Percentiles rank a stretch among this genome's conserved stretches.
phyloP scores from a whole-genome alignment of 2,797 vertebrate genomes.

The Hozukius guyotensis region DNA sequence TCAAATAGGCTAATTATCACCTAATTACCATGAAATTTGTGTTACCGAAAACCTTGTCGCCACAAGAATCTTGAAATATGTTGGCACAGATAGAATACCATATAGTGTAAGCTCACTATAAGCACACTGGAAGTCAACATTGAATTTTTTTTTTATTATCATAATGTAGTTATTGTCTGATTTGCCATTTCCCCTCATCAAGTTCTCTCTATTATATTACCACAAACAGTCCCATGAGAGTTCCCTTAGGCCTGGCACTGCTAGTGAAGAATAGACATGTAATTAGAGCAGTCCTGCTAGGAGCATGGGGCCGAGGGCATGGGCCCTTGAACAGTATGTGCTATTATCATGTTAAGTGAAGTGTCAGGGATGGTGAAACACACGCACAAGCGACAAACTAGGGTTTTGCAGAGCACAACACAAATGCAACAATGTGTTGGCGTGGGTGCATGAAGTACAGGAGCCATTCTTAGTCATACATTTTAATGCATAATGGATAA shows the following conservation, averaged over 20 bases:
- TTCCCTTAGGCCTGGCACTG: not conserved
- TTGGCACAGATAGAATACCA: not conserved
- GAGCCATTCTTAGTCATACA: not conserved
- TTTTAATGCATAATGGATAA: not conserved
- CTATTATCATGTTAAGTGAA: constrained; percentile 8
- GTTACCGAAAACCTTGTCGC: not conserved
- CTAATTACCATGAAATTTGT: too few species aligned
- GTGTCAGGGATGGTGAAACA: not conserved
- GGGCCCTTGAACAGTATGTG: not conserved
- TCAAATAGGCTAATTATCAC: too few species aligned
- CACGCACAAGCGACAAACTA: not conserved
- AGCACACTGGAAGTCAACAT: not conserved
- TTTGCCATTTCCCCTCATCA: not conserved
- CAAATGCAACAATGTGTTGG: not conserved
- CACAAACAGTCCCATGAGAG: not conserved
- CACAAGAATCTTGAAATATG: not conserved
- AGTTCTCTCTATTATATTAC: not conserved
- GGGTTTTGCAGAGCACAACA: not conserved
- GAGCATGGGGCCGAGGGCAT: not conserved
- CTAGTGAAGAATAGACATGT: constrained; percentile 29
- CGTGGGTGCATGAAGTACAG: not conserved
- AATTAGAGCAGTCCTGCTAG: constrained; percentile 62
- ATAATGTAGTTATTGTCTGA: not conserved
- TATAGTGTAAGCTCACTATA: not conserved
- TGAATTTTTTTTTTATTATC: not conserved